phyloP scores from a whole-genome alignment of 1,140 invertebrate genomes.

The Caenorhabditis brenneri region DNA sequence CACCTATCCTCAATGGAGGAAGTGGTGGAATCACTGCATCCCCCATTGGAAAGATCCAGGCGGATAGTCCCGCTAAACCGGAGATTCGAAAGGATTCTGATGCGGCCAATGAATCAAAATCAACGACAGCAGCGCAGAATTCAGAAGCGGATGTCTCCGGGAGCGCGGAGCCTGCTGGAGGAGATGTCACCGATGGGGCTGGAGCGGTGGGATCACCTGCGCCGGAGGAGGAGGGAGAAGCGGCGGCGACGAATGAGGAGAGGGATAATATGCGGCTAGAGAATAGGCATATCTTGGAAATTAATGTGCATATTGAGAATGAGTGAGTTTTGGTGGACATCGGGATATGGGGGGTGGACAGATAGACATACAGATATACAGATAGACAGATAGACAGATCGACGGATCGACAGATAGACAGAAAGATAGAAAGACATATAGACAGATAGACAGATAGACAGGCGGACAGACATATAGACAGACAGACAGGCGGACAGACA shows the following conservation, averaged over 20 bases:
- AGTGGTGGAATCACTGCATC: no score
- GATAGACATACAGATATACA: no score
- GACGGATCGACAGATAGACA: no score
- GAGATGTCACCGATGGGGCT: neutral
- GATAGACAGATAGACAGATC: no score
- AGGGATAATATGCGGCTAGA: neutral
- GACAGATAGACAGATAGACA: no score
- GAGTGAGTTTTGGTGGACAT: neutral
- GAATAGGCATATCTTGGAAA: slow-evolving; percentile 13
- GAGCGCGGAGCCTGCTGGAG: neutral
- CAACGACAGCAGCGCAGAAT: neutral
- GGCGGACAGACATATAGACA: no score
- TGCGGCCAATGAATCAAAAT: no score
- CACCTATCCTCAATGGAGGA: no score
- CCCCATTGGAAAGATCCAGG: neutral
- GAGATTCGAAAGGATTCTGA: no score
- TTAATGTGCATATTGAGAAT: slow-evolving; percentile 36
- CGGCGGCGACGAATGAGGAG: neutral
- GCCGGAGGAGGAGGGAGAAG: neutral
- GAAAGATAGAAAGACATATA: no score
- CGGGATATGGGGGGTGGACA: neutral
- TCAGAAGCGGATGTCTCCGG: neutral
- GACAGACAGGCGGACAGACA: no score
- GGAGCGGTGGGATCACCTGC: neutral
- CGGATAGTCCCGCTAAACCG: no score